Conservation (phyloP, 2,113 vertebrate species). For the Phylloscopus trochilus region DNA sequence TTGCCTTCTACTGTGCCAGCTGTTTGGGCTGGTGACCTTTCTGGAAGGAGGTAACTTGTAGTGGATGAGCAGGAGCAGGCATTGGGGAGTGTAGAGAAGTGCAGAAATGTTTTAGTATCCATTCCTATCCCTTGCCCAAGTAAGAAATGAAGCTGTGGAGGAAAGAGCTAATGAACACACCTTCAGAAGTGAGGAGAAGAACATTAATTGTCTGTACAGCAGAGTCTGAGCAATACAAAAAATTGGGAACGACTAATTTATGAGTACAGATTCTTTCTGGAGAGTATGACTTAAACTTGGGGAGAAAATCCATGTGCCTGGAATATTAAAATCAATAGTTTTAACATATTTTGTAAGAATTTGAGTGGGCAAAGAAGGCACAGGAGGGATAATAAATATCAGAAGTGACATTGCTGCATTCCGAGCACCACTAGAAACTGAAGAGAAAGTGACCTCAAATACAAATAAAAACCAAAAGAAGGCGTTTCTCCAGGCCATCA, state of each 20-base stretch:
- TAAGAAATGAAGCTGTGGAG: background rate
- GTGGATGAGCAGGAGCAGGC: background rate
- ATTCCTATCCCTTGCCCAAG: background rate
- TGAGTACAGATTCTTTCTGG: background rate
- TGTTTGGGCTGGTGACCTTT: background rate
- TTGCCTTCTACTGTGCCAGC: background rate
- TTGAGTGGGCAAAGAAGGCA: constrained; percentile 1
- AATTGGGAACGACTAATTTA: background rate
- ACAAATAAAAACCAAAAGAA: background rate
- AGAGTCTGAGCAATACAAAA: background rate
- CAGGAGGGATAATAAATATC: constrained; percentile 17
- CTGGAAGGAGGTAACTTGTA: background rate
- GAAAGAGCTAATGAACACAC: background rate
- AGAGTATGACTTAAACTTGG: constrained; percentile 24
- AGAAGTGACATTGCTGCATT: background rate
- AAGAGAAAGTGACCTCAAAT: background rate
- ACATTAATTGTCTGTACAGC: background rate
- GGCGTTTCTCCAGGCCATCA: background rate
- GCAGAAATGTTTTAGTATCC: background rate
- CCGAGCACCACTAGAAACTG: background rate
- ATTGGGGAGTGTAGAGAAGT: background rate
- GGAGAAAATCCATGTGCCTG: constrained; percentile 34
- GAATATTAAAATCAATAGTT: constrained; percentile 59
- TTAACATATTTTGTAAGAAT: constrained; percentile 27
- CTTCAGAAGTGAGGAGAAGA: background rate